Conservation (phyloP, 2,113 vertebrate species). For the Oryzias melastigma region DNA sequence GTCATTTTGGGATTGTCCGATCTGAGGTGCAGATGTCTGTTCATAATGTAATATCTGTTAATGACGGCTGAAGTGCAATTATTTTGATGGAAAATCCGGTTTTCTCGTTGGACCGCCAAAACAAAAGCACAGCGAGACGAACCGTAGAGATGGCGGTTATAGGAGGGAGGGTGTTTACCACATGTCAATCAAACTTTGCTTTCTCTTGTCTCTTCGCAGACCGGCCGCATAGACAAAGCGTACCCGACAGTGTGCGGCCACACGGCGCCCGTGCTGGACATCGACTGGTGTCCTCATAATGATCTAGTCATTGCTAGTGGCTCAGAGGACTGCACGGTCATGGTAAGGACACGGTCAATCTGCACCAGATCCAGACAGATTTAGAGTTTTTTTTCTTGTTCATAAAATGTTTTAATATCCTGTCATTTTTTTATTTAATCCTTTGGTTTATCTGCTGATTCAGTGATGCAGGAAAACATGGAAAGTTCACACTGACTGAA, state of each 20-base stretch:
- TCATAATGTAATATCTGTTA: not conserved
- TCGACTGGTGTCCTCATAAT: constrained; percentile 97
- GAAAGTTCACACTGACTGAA: not conserved
- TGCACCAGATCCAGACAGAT: not conserved
- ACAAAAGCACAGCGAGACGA: no score
- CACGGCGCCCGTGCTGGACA: constrained; percentile 94
- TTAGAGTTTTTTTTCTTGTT: no score
- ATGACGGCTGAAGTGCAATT: no score
- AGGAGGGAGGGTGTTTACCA: not conserved
- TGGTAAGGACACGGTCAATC: constrained; percentile 75
- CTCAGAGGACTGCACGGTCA: constrained; percentile 94
- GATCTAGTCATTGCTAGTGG: constrained; percentile 95
- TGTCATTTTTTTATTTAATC: not conserved
- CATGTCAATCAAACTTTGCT: constrained; percentile 2
- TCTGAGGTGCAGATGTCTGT: not conserved
- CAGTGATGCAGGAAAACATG: no score
- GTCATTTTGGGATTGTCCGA: not conserved
- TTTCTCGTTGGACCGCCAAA: no score
- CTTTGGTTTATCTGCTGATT: not conserved
- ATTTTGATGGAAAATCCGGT: no score
- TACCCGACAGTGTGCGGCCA: constrained; percentile 97
- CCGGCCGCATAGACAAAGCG: constrained; percentile 76
- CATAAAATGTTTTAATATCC: not conserved
- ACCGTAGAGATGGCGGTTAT: no score
- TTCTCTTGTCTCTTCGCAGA: constrained; percentile 39